Evolutionary conservation across 2,888 invertebrate genomes (phyloP), one percentile per base, ranked within the genome.

Genomic region (Esperia sulphurella): DNA sequence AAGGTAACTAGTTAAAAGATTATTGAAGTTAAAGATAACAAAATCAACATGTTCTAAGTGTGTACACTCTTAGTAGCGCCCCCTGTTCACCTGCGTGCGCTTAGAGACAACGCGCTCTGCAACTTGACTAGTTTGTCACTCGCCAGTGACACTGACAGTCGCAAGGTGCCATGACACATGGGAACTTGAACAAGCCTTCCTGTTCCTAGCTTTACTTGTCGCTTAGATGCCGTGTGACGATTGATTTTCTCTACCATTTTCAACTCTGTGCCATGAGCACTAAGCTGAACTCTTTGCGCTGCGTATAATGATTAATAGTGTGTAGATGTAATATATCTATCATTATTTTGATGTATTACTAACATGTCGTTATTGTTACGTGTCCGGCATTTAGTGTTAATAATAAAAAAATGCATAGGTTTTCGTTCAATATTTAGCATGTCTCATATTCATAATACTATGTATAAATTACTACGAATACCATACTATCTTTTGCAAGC

Each of bases 81-180:
- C n/a, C n/a, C 38, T 39, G 35, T 54, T 54, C 63, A 64, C 60
- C 60, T 61, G 61, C 52, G 29, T n/a, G 8, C 1, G 10, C 14
- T n/a, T 49, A 43, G 43, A 21, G 35, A 41, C 45, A 47, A 45
- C 47, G 35, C 14, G 38, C 12, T 43, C 50, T 48, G 52, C 53
- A 49, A 51, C 56, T 54, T 48, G 41, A 44, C 48, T 53, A 51
- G 47, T 44, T 42, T 49, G 51, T 50, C 49, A 46, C 41, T 51
- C 41, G 50, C 49, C 45, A 21, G 44, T 50, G 58, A 74, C 45
- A 21, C 43, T 50, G 58, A 74, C 69, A 59, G 61, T 41, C 54
- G 65, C 72, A 79, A 78, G 75, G 77, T 80, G 75, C 58, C 57
- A 62, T 59, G 48, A 54, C 53, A 59, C 52, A 54, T 53, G 55